A percentile compares a stretch with the other conserved stretches of the same genome.
Conservation (phyloP, 2,113 vertebrate species). For the Coptodon rendalli region DNA sequence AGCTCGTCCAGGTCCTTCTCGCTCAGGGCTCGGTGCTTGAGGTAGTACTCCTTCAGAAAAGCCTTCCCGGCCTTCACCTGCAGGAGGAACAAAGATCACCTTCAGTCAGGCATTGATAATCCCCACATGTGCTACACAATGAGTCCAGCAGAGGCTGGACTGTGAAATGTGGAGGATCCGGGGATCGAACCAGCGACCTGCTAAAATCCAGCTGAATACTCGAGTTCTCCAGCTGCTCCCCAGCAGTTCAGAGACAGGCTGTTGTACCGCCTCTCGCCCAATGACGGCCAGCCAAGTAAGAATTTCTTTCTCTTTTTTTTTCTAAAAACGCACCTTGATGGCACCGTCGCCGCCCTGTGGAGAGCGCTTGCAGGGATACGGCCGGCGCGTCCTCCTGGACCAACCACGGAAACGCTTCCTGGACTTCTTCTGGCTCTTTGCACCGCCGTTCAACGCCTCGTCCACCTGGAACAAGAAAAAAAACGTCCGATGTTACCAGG, state of each 20-base stretch:
- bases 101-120: neutral
- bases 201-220: neutral
- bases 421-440: slow-evolving; percentile 78
- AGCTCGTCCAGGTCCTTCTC: slow-evolving; percentile 93
- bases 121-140: neutral
- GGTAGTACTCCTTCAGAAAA: slow-evolving; percentile 92
- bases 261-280: neutral
- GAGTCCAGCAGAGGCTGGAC: neutral
- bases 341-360: slow-evolving; percentile 60
- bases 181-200: neutral
- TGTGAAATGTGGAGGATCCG: rapidly evolving
- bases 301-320: neutral
- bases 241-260: neutral
- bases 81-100: neutral
- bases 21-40: slow-evolving; percentile 87
- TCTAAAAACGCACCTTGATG: slow-evolving; percentile 75
- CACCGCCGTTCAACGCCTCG: slow-evolving; percentile 80
- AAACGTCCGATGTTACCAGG: neutral
- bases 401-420: slow-evolving; percentile 87
- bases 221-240: neutral
- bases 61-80: slow-evolving; percentile 82
- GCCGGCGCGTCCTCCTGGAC: slow-evolving; percentile 76
- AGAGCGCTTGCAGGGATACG: slow-evolving; percentile 48
- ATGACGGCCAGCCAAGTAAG: neutral
- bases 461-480: slow-evolving; percentile 39